Conservation (phyloP, 53 echinoderm and acorn worm species). For the Mesocentrotus franciscanus region DNA sequence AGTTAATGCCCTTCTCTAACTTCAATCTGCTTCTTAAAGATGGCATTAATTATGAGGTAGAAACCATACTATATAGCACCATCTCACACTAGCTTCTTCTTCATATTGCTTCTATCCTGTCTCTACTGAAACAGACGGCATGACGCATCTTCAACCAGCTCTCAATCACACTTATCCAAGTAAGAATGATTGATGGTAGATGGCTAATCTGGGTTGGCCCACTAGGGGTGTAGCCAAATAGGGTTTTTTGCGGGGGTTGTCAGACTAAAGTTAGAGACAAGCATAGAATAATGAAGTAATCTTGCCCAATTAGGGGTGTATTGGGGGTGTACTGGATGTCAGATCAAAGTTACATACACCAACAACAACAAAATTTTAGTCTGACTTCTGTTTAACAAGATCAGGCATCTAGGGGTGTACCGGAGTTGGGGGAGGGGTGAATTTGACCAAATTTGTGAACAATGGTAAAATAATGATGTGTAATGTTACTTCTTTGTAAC, state of each 20-base stretch:
- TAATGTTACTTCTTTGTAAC: too few species aligned
- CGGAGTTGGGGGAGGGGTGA: too few species aligned
- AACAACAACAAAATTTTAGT: too few species aligned
- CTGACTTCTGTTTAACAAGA: too few species aligned
- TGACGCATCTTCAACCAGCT: slow-evolving; percentile 58
- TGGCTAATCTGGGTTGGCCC: not conserved
- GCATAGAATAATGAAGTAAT: too few species aligned
- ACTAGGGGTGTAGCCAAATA: not conserved
- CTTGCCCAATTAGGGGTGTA: not conserved
- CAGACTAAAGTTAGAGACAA: too few species aligned
- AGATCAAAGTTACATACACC: not conserved
- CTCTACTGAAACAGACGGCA: slow-evolving; percentile 59
- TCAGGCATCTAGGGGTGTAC: too few species aligned
- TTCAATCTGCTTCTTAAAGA: too few species aligned
- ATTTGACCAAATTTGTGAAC: too few species aligned
- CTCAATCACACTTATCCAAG: slow-evolving; percentile 66
- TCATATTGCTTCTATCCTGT: slow-evolving; percentile 1
- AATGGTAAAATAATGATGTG: too few species aligned
- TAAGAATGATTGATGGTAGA: slow-evolving; percentile 38
- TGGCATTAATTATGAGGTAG: too few species aligned
- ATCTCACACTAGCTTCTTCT: slow-evolving; percentile 34
- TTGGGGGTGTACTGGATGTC: not conserved
- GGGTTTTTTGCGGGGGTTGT: not conserved
- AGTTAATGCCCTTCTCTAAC: too few species aligned
- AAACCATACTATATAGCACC: not conserved